phyloP scores from a whole-genome alignment of 2,113 vertebrate genomes.

The Zosterops borbonicus region DNA sequence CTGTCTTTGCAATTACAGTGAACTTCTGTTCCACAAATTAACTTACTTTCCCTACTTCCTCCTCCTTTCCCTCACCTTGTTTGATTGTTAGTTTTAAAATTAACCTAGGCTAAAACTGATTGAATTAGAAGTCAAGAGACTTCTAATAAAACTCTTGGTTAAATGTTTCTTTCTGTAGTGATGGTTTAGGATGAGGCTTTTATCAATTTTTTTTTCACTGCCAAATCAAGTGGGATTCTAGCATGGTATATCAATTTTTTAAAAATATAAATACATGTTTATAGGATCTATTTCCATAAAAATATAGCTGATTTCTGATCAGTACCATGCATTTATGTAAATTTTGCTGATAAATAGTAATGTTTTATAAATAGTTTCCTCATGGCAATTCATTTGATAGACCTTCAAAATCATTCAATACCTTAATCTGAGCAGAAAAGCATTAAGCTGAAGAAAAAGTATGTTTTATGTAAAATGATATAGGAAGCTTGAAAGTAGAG shows the following conservation, averaged over 20 bases:
- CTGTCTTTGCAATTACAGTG: neutral
- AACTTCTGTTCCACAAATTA: neutral
- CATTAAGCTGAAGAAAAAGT: neutral
- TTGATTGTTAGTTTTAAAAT: neutral
- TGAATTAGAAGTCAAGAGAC: neutral
- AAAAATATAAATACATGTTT: neutral
- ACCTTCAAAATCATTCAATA: neutral
- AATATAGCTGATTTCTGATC: neutral
- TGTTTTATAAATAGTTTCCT: neutral
- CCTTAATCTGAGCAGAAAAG: neutral
- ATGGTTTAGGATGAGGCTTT: neutral
- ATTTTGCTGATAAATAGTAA: neutral
- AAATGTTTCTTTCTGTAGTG: neutral
- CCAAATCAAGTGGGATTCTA: neutral
- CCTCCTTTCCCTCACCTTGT: fast-evolving
- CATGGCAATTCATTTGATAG: neutral
- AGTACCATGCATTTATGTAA: neutral
- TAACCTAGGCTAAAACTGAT: neutral
- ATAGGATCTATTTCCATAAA: neutral
- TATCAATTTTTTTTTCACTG: neutral
- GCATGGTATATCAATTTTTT: neutral
- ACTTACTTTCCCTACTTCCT: neutral
- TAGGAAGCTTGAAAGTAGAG: neutral
- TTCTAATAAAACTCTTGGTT: neutral
- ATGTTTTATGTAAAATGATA: neutral